A percentile compares a stretch with the other conserved stretches of the same genome.
phyloP scores from a whole-genome alignment of 2,888 invertebrate species.

The Argyresthia goedartella region DNA sequence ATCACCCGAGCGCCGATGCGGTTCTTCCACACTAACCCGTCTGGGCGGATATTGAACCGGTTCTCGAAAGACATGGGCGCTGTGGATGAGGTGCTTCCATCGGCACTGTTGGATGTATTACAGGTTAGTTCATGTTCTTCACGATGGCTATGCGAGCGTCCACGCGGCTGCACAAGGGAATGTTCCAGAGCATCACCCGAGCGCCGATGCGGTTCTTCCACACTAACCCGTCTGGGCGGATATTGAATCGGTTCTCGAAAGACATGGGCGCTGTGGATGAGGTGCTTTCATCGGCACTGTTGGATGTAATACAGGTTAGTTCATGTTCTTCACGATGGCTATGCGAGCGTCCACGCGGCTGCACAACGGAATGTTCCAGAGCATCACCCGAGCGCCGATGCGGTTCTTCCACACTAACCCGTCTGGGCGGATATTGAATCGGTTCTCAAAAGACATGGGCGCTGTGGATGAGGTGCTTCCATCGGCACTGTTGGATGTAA shows the following conservation, averaged over 20 bases:
- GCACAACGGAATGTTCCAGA: conserved; percentile 89
- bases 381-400: conserved; percentile 85
- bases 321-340: conserved; percentile 73
- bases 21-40: conserved; percentile 91
- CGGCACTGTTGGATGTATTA: conserved; percentile 72
- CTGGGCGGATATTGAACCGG: conserved; percentile 85
- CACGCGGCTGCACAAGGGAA: conserved; percentile 82
- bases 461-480: conserved; percentile 76
- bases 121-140: conserved; percentile 76
- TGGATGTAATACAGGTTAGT: conserved; percentile 74
- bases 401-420: conserved; percentile 91
- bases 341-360: conserved; percentile 83
- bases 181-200: conserved; percentile 86
- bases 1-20: conserved; percentile 85
- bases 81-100: conserved; percentile 74
- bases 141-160: conserved; percentile 80
- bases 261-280: conserved; percentile 85
- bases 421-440: conserved; percentile 84
- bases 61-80: conserved; percentile 92
- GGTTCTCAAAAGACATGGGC: conserved; percentile 92
- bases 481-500: conserved; percentile 71
- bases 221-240: conserved; percentile 84
- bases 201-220: conserved; percentile 92
- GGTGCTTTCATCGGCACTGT: conserved; percentile 70
- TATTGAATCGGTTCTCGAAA: conserved; percentile 91